Evolutionary conservation across 2,888 invertebrate genomes (phyloP).

Genomic region (Mimas tiliae): DNA sequence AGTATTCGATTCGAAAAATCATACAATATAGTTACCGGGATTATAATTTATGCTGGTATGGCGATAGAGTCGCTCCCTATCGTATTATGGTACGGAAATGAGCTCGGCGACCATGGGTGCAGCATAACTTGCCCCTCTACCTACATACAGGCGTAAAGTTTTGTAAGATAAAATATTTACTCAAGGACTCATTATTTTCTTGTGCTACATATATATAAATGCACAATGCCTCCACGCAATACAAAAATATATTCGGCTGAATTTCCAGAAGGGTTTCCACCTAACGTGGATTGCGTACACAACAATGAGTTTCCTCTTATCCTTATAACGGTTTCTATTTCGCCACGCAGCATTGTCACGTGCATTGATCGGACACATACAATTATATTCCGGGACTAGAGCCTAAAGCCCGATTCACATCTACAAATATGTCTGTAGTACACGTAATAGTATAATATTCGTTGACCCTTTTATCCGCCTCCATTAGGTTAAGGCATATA

Average conservation of each 20-base stretch:
- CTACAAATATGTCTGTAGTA: neutral
- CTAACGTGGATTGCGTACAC: constrained; percentile 9
- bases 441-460: too few species aligned
- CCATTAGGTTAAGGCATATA: too few species aligned
- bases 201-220: neutral
- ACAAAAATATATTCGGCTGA: neutral
- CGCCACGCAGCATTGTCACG: constrained; percentile 33
- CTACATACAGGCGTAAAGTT: too few species aligned
- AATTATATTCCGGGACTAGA: constrained; percentile 41
- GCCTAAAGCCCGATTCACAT: constrained; percentile 36
- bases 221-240: neutral
- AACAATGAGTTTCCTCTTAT: constrained; percentile 9
- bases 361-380: constrained; percentile 43
- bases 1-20: too few species aligned
- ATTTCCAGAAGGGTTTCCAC: constrained; percentile 6
- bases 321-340: constrained; percentile 27
- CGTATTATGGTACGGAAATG: too few species aligned
- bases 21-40: too few species aligned
- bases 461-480: neutral
- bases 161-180: too few species aligned
- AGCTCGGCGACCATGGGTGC: too few species aligned
- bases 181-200: neutral
- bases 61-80: too few species aligned
- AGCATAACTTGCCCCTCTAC: too few species aligned
- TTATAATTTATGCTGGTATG: too few species aligned